Evolutionary conservation across 1,140 invertebrate genomes (phyloP), one percentile per base, ranked within the genome.

Genomic region (Psix sp.): DNA sequence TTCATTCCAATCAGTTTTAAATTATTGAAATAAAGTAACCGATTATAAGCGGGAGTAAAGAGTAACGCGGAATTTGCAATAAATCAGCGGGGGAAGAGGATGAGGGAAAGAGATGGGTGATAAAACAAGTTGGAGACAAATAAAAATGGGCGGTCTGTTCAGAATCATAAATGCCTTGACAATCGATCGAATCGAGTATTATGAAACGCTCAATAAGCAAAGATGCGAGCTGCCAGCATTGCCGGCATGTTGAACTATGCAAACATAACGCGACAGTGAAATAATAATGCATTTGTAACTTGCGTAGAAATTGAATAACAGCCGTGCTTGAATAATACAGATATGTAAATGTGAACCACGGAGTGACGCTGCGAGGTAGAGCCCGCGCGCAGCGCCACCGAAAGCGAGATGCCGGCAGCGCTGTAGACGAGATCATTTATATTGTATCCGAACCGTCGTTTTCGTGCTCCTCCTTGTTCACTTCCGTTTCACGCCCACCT

Each of bases 261-360:
- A 54, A 73, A 59, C 54, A 56, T 60, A 39, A 39, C 51, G 45
- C 71, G 71, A 77, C 46, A 63, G 56, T 72, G 70, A 84, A 84
- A 83, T 84, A 84, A 83, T 82, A 84, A 84, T 81, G 80, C 80
- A 80, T 82, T 83, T 79, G 80, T 78, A 79, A 80, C 81, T 80
- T 76, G 59, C 77, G 77, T 80, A 80, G 82, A 83, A 85, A 86
- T 86, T 86, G 82, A 85, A 85, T 86, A 86, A 84, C 80, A 84
- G 80, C 78, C 78, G 76, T 75, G 81, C 75, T 84, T 85, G 83
- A 86, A 85, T 86, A 86, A 86, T 85, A 86, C 77, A 85, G 83
- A 80, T 84, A 86, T 84, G 84, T 82, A 86, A 84, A 86, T 85
- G 81, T 54, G 62, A 59, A 24, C 24, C 21, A 46, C 40, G 74